Conservation (phyloP, 64 coral and sea anemone species). For the Exaiptasia diaphana region DNA sequence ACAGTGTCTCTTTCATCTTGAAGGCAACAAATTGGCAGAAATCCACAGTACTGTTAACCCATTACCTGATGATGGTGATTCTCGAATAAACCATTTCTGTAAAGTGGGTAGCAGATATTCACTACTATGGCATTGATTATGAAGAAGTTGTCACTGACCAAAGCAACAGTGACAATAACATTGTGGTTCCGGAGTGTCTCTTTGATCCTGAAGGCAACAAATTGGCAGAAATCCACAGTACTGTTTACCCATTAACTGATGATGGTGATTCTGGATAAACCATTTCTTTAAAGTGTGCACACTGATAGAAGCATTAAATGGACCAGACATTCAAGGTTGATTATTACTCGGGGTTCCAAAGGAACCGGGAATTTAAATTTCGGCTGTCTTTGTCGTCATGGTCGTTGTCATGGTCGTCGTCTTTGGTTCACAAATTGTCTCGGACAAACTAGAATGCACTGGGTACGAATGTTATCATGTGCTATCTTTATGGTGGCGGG, state of each 20-base stretch:
- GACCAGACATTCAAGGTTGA: neutral
- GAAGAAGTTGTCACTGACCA: constrained; percentile 2
- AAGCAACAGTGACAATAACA: constrained; percentile 6
- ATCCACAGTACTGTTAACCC: neutral
- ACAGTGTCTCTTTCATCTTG: neutral
- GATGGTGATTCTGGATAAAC: constrained; percentile 36
- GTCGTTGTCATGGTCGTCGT: neutral
- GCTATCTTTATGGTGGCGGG: too few relatives aligned
- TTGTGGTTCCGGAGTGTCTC: constrained; percentile 22
- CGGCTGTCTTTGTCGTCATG: too few relatives aligned
- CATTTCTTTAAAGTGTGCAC: constrained; percentile 9
- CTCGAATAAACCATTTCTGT: constrained; percentile 36
- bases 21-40: neutral
- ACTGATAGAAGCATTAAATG: neutral
- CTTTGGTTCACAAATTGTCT: too few relatives aligned
- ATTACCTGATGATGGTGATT: constrained; percentile 34
- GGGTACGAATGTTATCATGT: too few relatives aligned
- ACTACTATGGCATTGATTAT: constrained; percentile 24
- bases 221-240: neutral
- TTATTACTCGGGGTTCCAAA: neutral
- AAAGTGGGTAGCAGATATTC: neutral
- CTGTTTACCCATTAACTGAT: constrained; percentile 35
- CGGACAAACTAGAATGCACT: too few relatives aligned
- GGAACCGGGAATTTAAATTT: too few relatives aligned
- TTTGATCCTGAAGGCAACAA: neutral